phyloP scores from a whole-genome alignment of 1,140 invertebrate genomes.

The Diplogasteroides magnus region DNA sequence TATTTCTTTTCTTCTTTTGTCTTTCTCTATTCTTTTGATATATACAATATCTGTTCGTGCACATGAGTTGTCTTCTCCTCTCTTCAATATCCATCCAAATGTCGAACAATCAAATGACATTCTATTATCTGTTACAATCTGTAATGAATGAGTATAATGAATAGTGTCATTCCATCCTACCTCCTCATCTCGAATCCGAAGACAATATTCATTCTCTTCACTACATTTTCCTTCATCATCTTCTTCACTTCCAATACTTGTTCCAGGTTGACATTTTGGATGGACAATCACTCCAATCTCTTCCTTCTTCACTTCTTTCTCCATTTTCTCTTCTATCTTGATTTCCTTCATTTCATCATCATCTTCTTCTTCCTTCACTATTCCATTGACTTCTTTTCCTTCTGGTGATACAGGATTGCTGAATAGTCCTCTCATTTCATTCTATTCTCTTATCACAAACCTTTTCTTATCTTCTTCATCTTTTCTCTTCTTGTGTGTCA shows the following conservation, averaged over 20 bases:
- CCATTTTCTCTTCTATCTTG: background rate
- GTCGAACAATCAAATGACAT: too few species aligned
- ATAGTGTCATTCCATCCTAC: background rate
- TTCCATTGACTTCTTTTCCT: background rate
- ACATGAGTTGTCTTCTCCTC: too few species aligned
- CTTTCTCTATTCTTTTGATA: too few species aligned
- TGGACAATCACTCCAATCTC: background rate
- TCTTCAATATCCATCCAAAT: too few species aligned
- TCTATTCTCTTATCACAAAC: conserved; percentile 9
- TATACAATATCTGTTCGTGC: too few species aligned
- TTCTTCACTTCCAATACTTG: background rate
- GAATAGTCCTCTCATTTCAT: too few species aligned
- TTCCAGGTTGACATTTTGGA: too few species aligned
- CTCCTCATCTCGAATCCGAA: background rate
- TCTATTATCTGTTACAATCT: too few species aligned
- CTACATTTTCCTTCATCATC: background rate
- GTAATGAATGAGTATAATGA: too few species aligned
- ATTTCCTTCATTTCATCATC: background rate
- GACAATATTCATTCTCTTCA: background rate
- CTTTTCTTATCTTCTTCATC: conserved; percentile 12
- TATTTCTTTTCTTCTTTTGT: too few species aligned
- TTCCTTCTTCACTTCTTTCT: background rate
- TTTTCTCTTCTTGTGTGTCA: conserved; percentile 17
- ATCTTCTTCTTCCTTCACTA: background rate
- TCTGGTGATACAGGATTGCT: too few species aligned